Base-by-base conservation (phyloP, 2,888 invertebrate genomes). In the Syrista parreyssii region DNA sequence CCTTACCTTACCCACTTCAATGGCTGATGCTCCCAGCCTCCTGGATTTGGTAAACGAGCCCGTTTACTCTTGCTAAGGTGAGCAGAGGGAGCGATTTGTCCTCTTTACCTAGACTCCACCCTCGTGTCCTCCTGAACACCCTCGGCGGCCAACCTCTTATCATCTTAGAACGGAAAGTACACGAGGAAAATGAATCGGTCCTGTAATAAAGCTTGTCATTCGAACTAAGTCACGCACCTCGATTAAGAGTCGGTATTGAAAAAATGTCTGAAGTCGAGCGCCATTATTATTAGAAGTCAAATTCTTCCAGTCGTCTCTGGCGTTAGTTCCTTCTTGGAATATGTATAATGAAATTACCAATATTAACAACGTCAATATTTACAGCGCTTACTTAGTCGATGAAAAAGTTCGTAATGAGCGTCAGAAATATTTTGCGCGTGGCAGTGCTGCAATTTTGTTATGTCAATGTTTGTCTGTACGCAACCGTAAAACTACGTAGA, bases 21-120 rank as follows among this genome's bases (percentile, higher is more conserved):
- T 77, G 34, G 75, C 72, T 75, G 75, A 55, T 72, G 68, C 55
- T 34, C 36, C 68, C 36, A 71, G 75, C 80, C 79, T 78, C 78
- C 79, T 79, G 85, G 84, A 84, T 83, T 84, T 79, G 76, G 81
- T 78, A 82, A 86, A 85, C 82, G 86, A 82, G 82, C 82, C 79
- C 86, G 81, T 86, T 86, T 85, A 84, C 86, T 85, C 82, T 86
- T 81, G 84, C 86, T 86, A 86, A 86, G 84, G 82, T 79, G 82
- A 85, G 80, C 82, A 81, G 82, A 82, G 82, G 79, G 80, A 80
- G 80, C 82, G 84, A 86, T 86, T 84, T 84, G 83, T 82, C 84
- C 84, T 81, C 82, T 82, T 83, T 82, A 83, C 79, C 78, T 81
- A 78, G 77, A 81, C 30, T 30, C 30, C 30, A 69, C 69, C 69